Evolutionary conservation across 2,888 invertebrate species (phyloP), one percentile per base, ranked within the genome.

Genomic region (Rutpela maculata): DNA sequence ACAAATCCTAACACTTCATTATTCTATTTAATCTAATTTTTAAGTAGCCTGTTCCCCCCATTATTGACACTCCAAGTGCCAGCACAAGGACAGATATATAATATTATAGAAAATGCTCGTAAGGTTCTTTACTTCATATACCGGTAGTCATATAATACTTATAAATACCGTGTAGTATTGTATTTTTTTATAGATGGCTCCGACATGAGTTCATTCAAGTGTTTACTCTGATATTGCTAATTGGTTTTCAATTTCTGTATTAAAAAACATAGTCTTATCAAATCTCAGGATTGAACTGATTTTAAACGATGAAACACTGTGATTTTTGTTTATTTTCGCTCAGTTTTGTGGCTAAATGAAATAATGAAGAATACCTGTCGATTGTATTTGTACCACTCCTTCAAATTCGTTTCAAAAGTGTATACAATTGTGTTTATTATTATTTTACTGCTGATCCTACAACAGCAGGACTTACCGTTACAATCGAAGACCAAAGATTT

Each of bases 21-120:
- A 74, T 78, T 70, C 74, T 72, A 80, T 76, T 80, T 80, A 73
- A 76, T 80, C 75, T 75, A 80, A 80, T 80, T 80, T 78, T 76
- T 68, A 75, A 80, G 76, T 80, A 68, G 70, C 73, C 17, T 65
- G 63, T 38, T 77, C 75, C 79, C 79, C 79, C 66, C 77, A 77
- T 67, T 17, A 71, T 63, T 59, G 50, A 26, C 72, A 63, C 70
- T 70, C 43, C 74, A 71, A 66, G 56, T 71, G 63, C 50, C 31
- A 63, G 17, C 57, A 65, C 80, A 78, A 80, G 80, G 80, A 80
- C 80, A 73, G 73, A 77, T 67, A 80, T 75, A 75, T 78, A 75
- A 71, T 76, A 76, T 76, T 79, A 67, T 72, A 77, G 79, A 80
- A 80, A 76, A 76, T 76, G 68, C 74, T 67, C 71, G 71, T 77